Conservation (phyloP, 2,797 vertebrate genomes). For the Kryptopterus vitreolus region DNA sequence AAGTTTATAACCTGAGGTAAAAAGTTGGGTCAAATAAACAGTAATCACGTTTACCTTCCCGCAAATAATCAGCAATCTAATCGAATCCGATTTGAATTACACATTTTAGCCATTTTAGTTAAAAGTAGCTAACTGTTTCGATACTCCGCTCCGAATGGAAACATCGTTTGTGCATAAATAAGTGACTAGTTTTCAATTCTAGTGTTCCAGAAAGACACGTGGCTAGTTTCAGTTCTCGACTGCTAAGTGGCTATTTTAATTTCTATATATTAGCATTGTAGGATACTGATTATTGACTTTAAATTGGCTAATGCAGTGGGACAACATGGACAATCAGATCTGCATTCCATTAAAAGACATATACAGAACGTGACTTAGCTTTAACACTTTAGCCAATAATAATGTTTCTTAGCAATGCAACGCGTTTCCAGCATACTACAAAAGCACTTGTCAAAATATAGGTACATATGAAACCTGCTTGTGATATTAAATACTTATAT, state of each 20-base stretch:
- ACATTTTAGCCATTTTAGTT: no score
- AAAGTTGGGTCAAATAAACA: neutral
- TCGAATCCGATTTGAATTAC: neutral
- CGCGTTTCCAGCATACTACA: neutral
- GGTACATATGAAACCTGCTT: neutral
- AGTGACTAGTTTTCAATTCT: neutral
- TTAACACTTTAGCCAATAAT: neutral
- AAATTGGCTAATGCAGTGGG: neutral
- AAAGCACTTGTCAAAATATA: no score
- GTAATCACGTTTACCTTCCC: no score
- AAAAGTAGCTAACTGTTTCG: neutral
- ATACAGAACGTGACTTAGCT: neutral
- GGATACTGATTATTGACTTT: neutral
- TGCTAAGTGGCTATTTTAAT: neutral
- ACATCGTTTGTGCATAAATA: neutral
- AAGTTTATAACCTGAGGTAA: constrained; percentile 94
- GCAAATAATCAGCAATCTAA: no score
- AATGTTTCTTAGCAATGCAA: neutral
- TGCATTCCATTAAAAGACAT: neutral
- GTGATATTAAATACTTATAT: neutral
- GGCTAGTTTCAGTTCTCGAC: no score
- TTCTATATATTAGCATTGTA: neutral
- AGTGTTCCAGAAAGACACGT: no score
- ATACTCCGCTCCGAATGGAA: neutral
- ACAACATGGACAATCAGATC: no score